These are phyloP conservation scores for Leucophenga varia DNA, from an alignment of 1,140 invertebrate species.

Conservation along the genomic window DNA sequence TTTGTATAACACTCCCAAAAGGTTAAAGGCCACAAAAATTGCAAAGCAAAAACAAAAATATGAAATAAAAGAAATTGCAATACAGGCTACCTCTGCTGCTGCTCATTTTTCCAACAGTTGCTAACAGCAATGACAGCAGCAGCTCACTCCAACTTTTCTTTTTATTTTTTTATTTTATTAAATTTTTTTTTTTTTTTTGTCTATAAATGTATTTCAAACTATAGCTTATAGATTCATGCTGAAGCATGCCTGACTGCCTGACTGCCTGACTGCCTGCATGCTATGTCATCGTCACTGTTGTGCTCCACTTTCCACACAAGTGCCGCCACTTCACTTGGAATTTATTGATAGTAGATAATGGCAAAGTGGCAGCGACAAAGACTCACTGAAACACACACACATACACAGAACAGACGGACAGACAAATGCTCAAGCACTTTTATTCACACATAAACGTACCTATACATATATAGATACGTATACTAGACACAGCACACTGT, in stretches of 20 bases:
- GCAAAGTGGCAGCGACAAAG: constrained; percentile 48
- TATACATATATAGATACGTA: too few relatives aligned
- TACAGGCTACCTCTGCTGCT: neutral
- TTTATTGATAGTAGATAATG: constrained; percentile 53
- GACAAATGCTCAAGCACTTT: too few relatives aligned
- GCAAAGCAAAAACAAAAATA: constrained; percentile 13
- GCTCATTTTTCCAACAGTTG: constrained; percentile 30
- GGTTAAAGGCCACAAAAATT: constrained; percentile 51
- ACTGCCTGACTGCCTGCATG: constrained; percentile 3
- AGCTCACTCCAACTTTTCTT: constrained; percentile 32
- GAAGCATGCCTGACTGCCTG: too few relatives aligned
- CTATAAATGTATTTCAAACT: too few relatives aligned
- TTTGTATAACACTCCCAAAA: too few relatives aligned
- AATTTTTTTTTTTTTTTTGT: too few relatives aligned
- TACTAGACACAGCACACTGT: too few relatives aligned
- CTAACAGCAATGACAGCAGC: neutral
- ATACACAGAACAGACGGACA: too few relatives aligned
- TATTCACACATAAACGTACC: too few relatives aligned
- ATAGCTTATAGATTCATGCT: too few relatives aligned
- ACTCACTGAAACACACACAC: too few relatives aligned
- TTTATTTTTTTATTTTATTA: too few relatives aligned
- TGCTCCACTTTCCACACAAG: constrained; percentile 49
- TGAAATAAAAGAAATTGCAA: neutral
- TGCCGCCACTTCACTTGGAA: constrained; percentile 49
- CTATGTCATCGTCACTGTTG: constrained; percentile 36